Conservation (phyloP, 2,113 vertebrate species). For the Grammomys dolichurus region DNA sequence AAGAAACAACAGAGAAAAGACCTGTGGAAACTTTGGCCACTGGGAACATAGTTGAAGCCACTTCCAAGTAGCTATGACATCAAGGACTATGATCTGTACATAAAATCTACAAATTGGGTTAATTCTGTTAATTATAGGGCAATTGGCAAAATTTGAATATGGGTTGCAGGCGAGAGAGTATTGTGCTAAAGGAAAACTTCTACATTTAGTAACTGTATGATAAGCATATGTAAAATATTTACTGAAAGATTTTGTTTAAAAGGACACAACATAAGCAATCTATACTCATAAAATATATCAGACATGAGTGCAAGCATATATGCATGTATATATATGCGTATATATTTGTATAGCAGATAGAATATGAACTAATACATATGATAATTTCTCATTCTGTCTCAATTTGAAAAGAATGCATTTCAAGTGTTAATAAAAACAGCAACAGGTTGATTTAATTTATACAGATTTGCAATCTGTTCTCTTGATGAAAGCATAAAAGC, state of each 20-base stretch:
- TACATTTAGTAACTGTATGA: background rate
- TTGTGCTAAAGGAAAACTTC: background rate
- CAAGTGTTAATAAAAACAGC: background rate
- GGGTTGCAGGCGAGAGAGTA: background rate
- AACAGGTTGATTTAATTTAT: background rate
- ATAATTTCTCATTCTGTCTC: background rate
- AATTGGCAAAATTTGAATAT: background rate
- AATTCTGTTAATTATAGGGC: background rate
- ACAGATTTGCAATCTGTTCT: background rate
- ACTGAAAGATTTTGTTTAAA: background rate
- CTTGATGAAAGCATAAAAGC: background rate
- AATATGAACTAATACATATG: background rate
- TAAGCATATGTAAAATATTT: background rate
- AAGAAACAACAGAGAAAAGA: background rate
- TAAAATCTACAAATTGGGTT: background rate
- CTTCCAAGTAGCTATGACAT: background rate
- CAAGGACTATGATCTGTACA: background rate
- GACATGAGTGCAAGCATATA: too few species aligned
- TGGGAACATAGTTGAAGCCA: too few species aligned
- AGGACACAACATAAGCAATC: background rate
- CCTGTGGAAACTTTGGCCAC: background rate
- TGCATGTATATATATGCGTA: background rate
- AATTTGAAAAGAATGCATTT: slow-evolving; percentile 6
- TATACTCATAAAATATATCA: background rate
- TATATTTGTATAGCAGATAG: background rate